Conservation (phyloP, 2,797 vertebrate species). For the Glyptemys insculpta region DNA sequence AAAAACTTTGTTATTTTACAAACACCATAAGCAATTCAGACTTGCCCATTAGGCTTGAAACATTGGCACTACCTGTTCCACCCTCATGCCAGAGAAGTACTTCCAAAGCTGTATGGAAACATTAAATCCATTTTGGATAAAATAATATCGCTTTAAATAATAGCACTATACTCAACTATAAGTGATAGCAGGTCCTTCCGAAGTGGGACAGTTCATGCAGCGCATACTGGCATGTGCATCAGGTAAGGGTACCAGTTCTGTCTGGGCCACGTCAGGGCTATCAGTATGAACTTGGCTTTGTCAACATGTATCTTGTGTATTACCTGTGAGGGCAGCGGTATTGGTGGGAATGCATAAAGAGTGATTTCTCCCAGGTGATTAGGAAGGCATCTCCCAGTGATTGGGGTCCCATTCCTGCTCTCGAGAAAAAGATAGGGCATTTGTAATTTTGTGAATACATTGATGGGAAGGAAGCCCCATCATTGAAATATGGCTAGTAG, state of each 20-base stretch:
- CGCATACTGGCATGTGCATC: not conserved
- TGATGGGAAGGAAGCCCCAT: not conserved
- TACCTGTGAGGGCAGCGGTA: not conserved
- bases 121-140: not conserved
- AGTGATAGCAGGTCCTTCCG: not conserved
- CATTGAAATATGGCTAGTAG: not conserved
- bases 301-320: not conserved
- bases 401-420: not conserved
- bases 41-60: conserved; percentile 8
- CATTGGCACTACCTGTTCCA: not conserved
- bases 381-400: not conserved
- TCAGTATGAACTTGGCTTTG: not conserved
- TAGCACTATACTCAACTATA: not conserved
- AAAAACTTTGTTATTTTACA: not conserved
- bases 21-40: not conserved
- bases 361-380: not conserved
- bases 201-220: not conserved
- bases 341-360: not conserved
- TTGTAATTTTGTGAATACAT: not conserved
- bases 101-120: not conserved
- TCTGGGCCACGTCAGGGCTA: not conserved
- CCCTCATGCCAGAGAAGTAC: not conserved
- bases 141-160: not conserved
- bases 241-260: not conserved
- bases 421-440: not conserved